Evolutionary conservation across 2,888 invertebrate species (phyloP).

Genomic region (Dolomedes plantarius): DNA sequence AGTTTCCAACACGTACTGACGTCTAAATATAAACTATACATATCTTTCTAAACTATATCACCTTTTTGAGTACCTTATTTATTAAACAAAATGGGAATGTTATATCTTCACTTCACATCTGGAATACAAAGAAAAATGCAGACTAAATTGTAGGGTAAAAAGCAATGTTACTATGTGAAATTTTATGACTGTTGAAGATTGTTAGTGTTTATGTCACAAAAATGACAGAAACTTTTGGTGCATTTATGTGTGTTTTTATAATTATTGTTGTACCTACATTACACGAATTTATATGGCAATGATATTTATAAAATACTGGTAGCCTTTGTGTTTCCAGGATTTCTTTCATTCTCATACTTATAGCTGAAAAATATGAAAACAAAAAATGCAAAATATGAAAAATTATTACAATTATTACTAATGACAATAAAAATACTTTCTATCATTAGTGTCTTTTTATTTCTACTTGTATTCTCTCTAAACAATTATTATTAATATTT

Average conservation of each 20-base stretch:
- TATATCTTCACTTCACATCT: neutral
- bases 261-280: neutral
- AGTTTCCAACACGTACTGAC: too few species aligned
- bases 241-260: slow-evolving; percentile 3
- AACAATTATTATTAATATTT: too few species aligned
- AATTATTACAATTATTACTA: neutral
- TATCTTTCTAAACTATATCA: too few species aligned
- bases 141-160: neutral
- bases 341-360: neutral
- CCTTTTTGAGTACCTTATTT: too few species aligned
- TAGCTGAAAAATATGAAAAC: neutral
- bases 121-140: neutral
- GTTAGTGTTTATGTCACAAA: neutral
- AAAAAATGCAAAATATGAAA: neutral
- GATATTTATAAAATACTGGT: neutral
- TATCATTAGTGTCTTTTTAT: too few species aligned
- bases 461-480: too few species aligned
- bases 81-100: too few species aligned
- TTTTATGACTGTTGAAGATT: slow-evolving; percentile 9
- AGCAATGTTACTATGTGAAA: neutral
- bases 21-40: too few species aligned
- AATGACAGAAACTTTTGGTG: neutral
- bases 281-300: neutral
- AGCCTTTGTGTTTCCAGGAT: neutral
- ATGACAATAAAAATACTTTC: neutral